Base-by-base conservation (phyloP, 2,797 vertebrate species). In the Chrysocyon brachyurus region DNA sequence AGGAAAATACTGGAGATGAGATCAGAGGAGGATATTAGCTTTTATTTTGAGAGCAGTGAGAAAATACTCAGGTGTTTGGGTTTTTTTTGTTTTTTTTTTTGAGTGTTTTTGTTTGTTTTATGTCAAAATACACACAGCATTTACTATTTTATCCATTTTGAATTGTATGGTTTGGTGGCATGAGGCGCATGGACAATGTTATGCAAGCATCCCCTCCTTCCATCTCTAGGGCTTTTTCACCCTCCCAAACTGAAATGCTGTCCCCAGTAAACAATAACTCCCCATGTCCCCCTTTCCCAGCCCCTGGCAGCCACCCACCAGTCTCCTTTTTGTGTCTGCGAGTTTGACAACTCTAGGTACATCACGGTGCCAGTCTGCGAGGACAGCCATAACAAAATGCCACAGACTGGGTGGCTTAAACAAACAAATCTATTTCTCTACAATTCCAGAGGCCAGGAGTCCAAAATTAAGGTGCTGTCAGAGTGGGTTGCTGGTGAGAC, bases 281-380 rank as follows among this genome's bases (percentile, higher is more conserved):
- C 28, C 10, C 10, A 2, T 4, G 12, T 6, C 5, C 9, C 22
- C 24, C 9, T 7, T 21, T 11, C 17, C 15, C 36, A 12, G 3
- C 4, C 19, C 57, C n/a, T 54, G 21, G 15, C 3, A 56, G 3
- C 63, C 5, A 36, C 19, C 63, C 5, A 36, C 19, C 6, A 0
- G 12, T 15, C 8, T 15, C 4, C 33, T 54, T 40, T 1, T 82
- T 24, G 31, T 21, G 28, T 66, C 68, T 22, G 3, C 12, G 54
- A 79, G 16, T 21, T 2, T 2, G 17, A n/a, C 24, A 0, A 6
- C 28, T 52, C 26, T 24, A 14, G 7, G 31, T 0, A 21, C 17
- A n/a, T 40, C 12, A 49, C 1, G 8, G n/a, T 4, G 10, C 6
- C 0, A 0, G 10, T 26, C 31, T 19, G 1, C 2, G 2, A 21